Percentiles rank a stretch among this genome's conserved stretches.
phyloP scores from a whole-genome alignment of 2,113 vertebrate genomes.

The Channa argus region DNA sequence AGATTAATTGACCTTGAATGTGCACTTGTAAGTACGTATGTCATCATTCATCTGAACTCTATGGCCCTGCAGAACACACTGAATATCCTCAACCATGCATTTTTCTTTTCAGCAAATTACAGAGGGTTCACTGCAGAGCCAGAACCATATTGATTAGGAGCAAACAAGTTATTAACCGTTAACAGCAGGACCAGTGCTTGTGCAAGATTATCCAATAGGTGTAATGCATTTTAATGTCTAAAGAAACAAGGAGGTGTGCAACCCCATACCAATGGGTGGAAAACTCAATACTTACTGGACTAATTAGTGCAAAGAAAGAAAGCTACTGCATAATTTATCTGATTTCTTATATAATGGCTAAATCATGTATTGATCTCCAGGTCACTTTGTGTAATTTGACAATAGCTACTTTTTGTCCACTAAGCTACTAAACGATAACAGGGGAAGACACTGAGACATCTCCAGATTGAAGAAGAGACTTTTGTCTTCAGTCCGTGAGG shows the following conservation, averaged over 20 bases:
- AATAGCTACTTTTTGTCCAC: background rate
- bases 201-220: conserved; percentile 2
- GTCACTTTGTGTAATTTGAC: background rate
- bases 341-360: background rate
- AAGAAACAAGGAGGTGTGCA: background rate
- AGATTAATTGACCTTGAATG: background rate
- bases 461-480: background rate
- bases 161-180: conserved; percentile 11
- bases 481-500: background rate
- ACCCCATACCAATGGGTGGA: too few species aligned
- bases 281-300: too few species aligned
- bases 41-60: conserved; percentile 1
- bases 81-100: background rate
- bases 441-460: background rate
- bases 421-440: background rate
- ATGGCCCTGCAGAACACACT: background rate
- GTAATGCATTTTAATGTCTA: too few species aligned
- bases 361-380: background rate
- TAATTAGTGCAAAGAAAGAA: background rate
- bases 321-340: background rate
- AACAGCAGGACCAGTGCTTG: conserved; percentile 1
- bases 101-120: background rate
- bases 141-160: conserved; percentile 40
- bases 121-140: conserved; percentile 17
- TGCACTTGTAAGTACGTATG: background rate